phyloP scores from a whole-genome alignment of 1,140 invertebrate species.

The Trachymyrmex cornetzi region DNA sequence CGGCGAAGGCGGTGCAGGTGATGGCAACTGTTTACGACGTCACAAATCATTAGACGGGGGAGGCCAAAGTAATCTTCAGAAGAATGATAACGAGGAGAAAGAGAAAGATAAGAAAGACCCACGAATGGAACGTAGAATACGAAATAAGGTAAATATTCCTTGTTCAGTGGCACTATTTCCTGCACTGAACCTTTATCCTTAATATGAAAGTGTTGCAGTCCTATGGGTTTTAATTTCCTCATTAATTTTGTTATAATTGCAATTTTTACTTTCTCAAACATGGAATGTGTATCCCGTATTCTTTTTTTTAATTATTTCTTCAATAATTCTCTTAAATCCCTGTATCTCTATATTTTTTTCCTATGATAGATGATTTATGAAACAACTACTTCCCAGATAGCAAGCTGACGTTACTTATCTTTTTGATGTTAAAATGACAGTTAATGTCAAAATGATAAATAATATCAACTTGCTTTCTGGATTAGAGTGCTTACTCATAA shows the following conservation, averaged over 20 bases:
- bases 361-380: background rate
- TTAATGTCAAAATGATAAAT: too few species aligned
- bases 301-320: background rate
- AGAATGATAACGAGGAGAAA: slow-evolving; percentile 86
- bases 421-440: too few species aligned
- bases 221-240: background rate
- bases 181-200: background rate
- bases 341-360: background rate
- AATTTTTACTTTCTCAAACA: slow-evolving; percentile 13
- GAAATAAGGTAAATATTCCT: slow-evolving; percentile 88
- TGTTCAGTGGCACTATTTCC: background rate
- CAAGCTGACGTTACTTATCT: too few species aligned
- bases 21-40: slow-evolving; percentile 85
- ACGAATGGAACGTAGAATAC: slow-evolving; percentile 89
- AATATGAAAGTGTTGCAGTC: background rate
- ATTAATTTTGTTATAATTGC: background rate
- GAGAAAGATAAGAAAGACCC: slow-evolving; percentile 87
- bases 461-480: too few species aligned
- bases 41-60: slow-evolving; percentile 89
- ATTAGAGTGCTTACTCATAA: too few species aligned
- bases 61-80: slow-evolving; percentile 87
- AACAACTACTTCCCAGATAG: too few species aligned
- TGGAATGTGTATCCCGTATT: background rate
- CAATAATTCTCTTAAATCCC: background rate
- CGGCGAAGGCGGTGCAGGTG: slow-evolving; percentile 83